Conservation (phyloP, 2,888 invertebrate genomes). For the Synergus itoensis region DNA sequence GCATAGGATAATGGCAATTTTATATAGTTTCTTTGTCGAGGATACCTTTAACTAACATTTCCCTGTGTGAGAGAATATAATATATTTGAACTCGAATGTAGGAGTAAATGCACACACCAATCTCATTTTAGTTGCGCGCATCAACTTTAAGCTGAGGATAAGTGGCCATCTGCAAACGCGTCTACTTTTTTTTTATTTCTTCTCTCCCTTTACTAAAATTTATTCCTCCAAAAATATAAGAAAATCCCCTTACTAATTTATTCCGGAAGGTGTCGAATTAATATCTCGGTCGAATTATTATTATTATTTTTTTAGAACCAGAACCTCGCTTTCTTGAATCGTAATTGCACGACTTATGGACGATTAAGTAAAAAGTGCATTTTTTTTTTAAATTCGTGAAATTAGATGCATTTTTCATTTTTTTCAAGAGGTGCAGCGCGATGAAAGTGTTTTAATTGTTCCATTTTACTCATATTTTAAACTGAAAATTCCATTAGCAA, state of each 20-base stretch:
- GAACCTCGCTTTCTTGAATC: background rate
- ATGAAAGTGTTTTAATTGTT: background rate
- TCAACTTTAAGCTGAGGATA: background rate
- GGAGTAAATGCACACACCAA: background rate
- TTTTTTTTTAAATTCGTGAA: constrained; percentile 20
- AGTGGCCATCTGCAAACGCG: background rate
- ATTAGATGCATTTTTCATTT: background rate
- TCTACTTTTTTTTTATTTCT: background rate
- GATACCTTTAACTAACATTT: constrained; percentile 13
- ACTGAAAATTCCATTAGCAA: background rate
- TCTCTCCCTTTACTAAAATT: background rate
- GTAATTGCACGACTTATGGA: background rate
- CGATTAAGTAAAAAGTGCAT: background rate
- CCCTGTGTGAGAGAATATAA: background rate
- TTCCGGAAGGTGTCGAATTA: background rate
- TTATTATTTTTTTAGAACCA: background rate
- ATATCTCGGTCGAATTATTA: background rate
- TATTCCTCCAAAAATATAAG: background rate
- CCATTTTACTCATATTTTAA: background rate
- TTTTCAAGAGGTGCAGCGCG: background rate
- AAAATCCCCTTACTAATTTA: background rate
- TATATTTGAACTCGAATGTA: background rate
- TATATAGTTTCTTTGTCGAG: constrained; percentile 22
- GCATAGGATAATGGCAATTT: constrained; percentile 23
- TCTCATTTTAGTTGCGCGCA: background rate